phyloP scores from a whole-genome alignment of 2,888 invertebrate species.

The Pyrrhia umbra region DNA sequence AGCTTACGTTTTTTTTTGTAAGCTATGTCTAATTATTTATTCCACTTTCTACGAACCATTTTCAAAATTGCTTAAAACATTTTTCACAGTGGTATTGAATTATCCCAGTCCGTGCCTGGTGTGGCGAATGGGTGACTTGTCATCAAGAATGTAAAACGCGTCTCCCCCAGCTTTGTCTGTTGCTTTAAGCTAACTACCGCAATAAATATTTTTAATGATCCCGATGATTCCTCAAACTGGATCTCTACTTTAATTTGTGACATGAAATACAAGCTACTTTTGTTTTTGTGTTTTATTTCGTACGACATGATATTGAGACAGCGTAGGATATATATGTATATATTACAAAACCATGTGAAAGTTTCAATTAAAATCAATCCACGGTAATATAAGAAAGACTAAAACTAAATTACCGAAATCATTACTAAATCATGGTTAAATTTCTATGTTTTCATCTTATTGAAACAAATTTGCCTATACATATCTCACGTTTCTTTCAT shows the following conservation, averaged over 20 bases:
- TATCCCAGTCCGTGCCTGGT: constrained; percentile 71
- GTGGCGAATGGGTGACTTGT: constrained; percentile 85
- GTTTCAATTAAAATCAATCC: too few relatives aligned
- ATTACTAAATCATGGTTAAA: too few relatives aligned
- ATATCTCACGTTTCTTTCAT: constrained; percentile 33
- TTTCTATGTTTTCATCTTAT: neutral
- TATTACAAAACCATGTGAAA: too few relatives aligned
- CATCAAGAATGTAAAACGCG: constrained; percentile 88
- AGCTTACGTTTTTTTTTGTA: too few relatives aligned
- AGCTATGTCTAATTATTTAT: too few relatives aligned
- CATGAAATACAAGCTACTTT: constrained; percentile 29
- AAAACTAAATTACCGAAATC: too few relatives aligned
- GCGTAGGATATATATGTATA: neutral
- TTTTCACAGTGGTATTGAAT: neutral
- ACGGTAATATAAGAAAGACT: too few relatives aligned
- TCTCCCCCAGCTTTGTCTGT: constrained; percentile 80
- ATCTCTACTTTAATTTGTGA: constrained; percentile 56
- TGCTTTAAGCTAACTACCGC: constrained; percentile 84
- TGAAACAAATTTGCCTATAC: constrained; percentile 20
- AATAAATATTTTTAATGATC: constrained; percentile 86
- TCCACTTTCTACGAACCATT: too few relatives aligned
- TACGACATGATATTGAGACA: too few relatives aligned
- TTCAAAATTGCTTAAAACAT: neutral
- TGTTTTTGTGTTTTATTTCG: constrained; percentile 1
- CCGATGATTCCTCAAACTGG: constrained; percentile 77